Conservation (phyloP, 2,113 vertebrate species). For the Motacilla alba region DNA sequence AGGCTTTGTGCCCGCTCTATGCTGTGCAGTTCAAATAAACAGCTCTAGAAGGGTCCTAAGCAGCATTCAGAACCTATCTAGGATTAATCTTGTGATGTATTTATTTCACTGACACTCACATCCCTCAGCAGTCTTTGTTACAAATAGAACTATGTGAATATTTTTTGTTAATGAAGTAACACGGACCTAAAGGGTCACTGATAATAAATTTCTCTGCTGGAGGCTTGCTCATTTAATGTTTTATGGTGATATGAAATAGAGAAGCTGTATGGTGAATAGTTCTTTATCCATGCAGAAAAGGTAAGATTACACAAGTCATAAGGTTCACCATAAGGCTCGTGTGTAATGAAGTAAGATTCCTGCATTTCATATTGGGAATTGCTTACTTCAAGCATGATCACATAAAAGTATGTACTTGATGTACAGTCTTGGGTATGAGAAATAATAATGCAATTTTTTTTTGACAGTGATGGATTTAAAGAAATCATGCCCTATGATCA, state of each 20-base stretch:
- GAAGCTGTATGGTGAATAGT: background rate
- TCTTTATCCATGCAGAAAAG: background rate
- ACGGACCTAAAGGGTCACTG: background rate
- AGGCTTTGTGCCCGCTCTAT: background rate
- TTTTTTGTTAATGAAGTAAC: background rate
- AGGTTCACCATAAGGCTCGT: background rate
- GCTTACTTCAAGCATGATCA: background rate
- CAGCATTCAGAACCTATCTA: background rate
- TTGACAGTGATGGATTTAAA: conserved; percentile 91
- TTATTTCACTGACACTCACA: background rate
- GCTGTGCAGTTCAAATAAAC: background rate
- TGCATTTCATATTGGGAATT: background rate
- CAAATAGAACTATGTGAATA: background rate
- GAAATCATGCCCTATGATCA: conserved; percentile 97
- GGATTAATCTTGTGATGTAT: background rate
- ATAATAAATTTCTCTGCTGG: background rate
- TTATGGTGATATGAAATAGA: background rate
- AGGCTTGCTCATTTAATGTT: background rate
- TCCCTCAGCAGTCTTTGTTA: background rate
- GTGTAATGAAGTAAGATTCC: background rate
- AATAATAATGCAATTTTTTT: conserved; percentile 50
- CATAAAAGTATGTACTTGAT: background rate
- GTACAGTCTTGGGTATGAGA: background rate
- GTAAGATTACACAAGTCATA: background rate
- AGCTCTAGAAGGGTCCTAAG: background rate